Evolutionary conservation across 2,113 vertebrate species (phyloP), one percentile per base, ranked within the genome.

Genomic region (Gymnarchus niloticus): DNA sequence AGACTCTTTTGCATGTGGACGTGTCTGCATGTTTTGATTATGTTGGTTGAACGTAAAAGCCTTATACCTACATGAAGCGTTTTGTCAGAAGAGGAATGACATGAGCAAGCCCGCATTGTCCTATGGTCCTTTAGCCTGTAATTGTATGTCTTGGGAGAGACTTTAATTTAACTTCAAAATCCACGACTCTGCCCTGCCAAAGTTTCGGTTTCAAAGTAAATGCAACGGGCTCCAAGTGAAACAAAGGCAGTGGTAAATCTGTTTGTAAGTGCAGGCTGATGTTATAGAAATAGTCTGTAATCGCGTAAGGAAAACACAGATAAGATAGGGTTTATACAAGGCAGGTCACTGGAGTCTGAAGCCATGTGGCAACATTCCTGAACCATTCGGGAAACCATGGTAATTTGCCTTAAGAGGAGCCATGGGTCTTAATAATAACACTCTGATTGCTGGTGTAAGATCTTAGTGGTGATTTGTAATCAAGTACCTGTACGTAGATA

Each of bases 231-330:
- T 88, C 86, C 87, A 83, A 80, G 28, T 57, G 69, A 78, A 85
- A 85, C 84, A 78, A 80, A 73, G 49, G 25, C 73, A 57, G 73
- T 78, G 84, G 69, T 78, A 85, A 85, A 78, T 78, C 73, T 85
- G 84, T 85, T 85, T 85, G 52, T 54, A 80, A 85, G 84, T 78
- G 84, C 69, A 78, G 73, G 84, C 73, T 77, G 84, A 85, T 80
- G 52, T 85, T 77, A 56, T 44, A 85, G 84, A 78, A 85, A 85
- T 85, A 80, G 73, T 56, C 84, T 80, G 52, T 56, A 87, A 88
- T 89, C 88, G 88, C 59, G 80, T 84, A 87, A 89, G 86, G 85
- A 88, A 89, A 89, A 89, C 84, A 87, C 33, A 87, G 89, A 90
- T 89, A 88, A 90, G 88, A 90, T 87, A 87, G 54, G 86, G 84